Evolutionary conservation across 2,113 vertebrate species (phyloP).

Genomic region (Himantopus leucocephalus): DNA sequence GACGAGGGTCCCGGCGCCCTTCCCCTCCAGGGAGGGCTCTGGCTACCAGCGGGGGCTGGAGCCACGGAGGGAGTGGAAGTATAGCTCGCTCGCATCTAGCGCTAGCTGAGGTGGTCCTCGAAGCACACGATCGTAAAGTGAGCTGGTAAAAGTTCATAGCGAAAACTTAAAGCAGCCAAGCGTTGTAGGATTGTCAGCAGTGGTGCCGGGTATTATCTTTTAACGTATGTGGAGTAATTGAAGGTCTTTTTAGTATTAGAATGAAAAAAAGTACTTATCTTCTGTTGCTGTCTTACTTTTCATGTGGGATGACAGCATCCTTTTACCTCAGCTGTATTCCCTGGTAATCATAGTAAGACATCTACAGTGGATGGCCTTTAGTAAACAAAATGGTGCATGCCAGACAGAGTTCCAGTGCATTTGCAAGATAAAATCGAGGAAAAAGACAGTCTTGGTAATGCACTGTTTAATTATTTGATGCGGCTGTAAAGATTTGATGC

Average conservation of each 20-base stretch:
- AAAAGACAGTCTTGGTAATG: neutral
- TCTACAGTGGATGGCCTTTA: neutral
- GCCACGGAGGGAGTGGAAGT: accelerated
- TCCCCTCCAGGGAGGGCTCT: neutral
- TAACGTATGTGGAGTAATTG: accelerated
- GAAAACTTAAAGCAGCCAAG: neutral
- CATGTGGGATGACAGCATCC: neutral
- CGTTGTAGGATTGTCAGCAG: neutral
- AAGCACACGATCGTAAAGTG: accelerated
- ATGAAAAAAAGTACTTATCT: neutral
- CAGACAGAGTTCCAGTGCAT: too few species aligned
- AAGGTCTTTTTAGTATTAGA: neutral
- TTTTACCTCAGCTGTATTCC: neutral
- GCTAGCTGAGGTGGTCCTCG: accelerated
- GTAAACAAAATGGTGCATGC: neutral
- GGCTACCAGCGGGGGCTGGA: neutral
- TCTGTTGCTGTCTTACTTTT: neutral
- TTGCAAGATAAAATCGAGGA: neutral
- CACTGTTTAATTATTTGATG: neutral
- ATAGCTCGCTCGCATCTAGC: neutral
- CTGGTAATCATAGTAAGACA: neutral
- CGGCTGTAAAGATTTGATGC: too few species aligned
- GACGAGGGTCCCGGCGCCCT: neutral
- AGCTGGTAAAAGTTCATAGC: accelerated
- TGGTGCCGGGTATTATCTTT: accelerated